These are phyloP conservation scores for Mus spretus DNA, from an alignment of 2,797 vertebrate species.

Conservation along the genomic window DNA sequence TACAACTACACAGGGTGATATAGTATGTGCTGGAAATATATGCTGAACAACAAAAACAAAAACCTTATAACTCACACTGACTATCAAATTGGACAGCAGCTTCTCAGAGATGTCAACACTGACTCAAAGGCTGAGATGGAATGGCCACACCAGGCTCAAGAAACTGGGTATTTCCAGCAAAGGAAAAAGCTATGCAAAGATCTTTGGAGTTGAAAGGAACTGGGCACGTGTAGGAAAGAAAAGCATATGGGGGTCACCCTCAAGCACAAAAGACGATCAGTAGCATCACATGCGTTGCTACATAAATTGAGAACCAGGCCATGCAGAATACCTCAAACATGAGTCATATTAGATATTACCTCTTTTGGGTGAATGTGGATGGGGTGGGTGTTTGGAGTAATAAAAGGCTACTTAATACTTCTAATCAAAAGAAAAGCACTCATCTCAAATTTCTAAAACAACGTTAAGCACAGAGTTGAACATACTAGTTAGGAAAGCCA, in stretches of 20 bases:
- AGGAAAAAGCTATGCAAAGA: conserved; percentile 25
- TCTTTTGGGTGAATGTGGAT: neutral
- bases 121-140: conserved; percentile 6
- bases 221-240: neutral
- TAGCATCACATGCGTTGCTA: neutral
- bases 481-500: conserved; percentile 18
- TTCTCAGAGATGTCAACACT: neutral
- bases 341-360: neutral
- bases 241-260: neutral
- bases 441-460: conserved; percentile 50
- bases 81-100: neutral
- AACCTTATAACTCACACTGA: neutral
- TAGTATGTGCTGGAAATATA: neutral
- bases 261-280: neutral
- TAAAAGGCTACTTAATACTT: conserved; percentile 1
- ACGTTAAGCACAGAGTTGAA: conserved; percentile 54
- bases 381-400: neutral
- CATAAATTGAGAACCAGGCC: neutral
- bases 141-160: neutral
- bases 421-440: conserved; percentile 48
- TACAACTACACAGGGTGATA: neutral
- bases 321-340: neutral
- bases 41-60: neutral
- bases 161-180: neutral
- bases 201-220: neutral